Percentiles rank a stretch among this genome's conserved stretches.
phyloP scores from a whole-genome alignment of 1,140 invertebrate genomes.

The Scaptomyza graminum region DNA sequence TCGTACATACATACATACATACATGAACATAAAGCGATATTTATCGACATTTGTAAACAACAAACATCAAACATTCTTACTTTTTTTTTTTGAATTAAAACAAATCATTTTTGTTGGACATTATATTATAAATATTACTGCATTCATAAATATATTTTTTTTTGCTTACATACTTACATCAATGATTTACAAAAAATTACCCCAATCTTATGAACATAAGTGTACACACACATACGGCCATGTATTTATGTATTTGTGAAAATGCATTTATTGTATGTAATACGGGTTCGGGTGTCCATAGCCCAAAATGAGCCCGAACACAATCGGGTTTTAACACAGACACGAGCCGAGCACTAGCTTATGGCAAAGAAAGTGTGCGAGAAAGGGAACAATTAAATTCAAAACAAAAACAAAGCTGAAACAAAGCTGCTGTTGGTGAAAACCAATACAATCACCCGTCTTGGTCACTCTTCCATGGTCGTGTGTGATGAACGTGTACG shows the following conservation, averaged over 20 bases:
- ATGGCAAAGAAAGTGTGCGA: constrained; percentile 30
- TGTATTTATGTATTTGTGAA: constrained; percentile 12
- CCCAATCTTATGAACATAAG: constrained; percentile 40
- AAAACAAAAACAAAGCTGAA: constrained; percentile 53
- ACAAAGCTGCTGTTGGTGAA: constrained; percentile 48
- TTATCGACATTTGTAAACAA: background rate
- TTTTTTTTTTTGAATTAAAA: background rate
- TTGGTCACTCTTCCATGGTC: constrained; percentile 35
- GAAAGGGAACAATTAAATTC: constrained; percentile 45
- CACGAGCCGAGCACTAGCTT: constrained; percentile 17
- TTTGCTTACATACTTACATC: constrained; percentile 26
- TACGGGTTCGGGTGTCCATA: constrained; percentile 40
- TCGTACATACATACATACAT: background rate
- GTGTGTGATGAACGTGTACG: constrained; percentile 41
- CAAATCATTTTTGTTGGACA: background rate
- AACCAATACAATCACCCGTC: constrained; percentile 30
- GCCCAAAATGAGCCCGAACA: constrained; percentile 25
- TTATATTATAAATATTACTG: background rate
- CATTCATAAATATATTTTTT: constrained; percentile 4
- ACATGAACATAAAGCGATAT: background rate
- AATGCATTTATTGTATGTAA: constrained; percentile 25
- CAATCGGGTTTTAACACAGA: constrained; percentile 25
- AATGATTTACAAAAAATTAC: constrained; percentile 26
- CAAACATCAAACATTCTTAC: background rate
- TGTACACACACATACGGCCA: constrained; percentile 17